Conservation (phyloP, 1,140 invertebrate genomes). For the Bombyx mandarina region DNA sequence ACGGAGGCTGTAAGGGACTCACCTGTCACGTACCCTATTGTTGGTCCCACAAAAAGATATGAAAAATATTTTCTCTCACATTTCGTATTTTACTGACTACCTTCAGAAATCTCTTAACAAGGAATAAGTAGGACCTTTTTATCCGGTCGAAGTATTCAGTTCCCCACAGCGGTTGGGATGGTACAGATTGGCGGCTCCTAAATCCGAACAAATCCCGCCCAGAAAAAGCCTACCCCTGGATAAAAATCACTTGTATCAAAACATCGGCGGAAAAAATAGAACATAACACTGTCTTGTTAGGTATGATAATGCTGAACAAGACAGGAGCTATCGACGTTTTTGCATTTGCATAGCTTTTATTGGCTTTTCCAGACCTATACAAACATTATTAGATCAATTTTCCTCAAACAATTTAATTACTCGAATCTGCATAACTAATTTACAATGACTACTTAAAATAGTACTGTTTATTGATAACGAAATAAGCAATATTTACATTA, state of each 20-base stretch:
- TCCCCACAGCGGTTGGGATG: conserved; percentile 36
- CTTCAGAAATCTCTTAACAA: conserved; percentile 44
- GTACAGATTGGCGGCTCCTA: conserved; percentile 48
- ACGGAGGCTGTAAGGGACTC: conserved; percentile 6
- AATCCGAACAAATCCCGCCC: conserved; percentile 55
- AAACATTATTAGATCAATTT: too few species aligned
- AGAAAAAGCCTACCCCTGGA: conserved; percentile 26
- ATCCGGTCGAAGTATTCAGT: conserved; percentile 43
- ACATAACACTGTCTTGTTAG: conserved; percentile 3
- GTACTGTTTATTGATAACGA: too few species aligned
- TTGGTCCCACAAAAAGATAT: conserved; percentile 13
- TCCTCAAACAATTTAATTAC: too few species aligned
- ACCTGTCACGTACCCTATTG: conserved; percentile 14
- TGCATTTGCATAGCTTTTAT: too few species aligned
- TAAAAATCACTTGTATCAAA: conserved; percentile 53
- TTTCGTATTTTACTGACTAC: conserved; percentile 22
- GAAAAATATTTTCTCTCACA: conserved; percentile 14
- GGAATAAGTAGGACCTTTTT: conserved; percentile 39
- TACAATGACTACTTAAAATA: too few species aligned
- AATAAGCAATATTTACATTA: too few species aligned
- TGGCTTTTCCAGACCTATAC: too few species aligned
- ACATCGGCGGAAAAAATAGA: conserved; percentile 21
- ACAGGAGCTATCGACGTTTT: too few species aligned
- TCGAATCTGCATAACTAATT: too few species aligned
- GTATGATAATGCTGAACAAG: conserved; percentile 1